Conservation (phyloP, 2,113 vertebrate species). For the Sebastes schlegelii region DNA sequence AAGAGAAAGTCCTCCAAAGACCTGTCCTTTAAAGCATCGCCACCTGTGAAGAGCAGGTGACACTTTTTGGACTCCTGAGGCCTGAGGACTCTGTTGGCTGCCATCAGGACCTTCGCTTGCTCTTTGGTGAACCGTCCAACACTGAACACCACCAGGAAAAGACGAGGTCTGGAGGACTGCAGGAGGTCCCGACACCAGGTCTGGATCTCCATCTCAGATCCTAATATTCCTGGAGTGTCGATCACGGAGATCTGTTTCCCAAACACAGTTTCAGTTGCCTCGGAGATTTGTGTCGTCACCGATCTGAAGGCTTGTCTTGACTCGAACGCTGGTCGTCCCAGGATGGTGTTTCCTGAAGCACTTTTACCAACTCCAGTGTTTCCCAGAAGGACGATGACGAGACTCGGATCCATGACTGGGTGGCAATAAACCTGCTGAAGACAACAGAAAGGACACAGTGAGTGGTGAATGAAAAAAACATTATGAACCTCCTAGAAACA, state of each 20-base stretch:
- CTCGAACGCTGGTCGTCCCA: not conserved
- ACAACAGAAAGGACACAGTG: no score
- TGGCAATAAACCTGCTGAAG: no score
- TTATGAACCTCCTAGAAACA: no score
- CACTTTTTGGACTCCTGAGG: no score
- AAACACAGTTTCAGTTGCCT: not conserved
- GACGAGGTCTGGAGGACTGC: not conserved
- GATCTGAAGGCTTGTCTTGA: not conserved
- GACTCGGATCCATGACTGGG: no score
- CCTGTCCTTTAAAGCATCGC: no score
- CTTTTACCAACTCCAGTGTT: slow-evolving; percentile 6
- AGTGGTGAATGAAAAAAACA: no score
- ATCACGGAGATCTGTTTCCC: not conserved
- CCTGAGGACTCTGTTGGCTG: not conserved
- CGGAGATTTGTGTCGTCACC: not conserved
- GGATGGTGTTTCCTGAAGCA: no score
- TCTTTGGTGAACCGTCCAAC: not conserved
- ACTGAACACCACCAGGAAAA: slow-evolving; percentile 25
- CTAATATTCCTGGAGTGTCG: no score
- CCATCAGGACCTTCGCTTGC: not conserved
- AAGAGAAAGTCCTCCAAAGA: no score
- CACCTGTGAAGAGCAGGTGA: not conserved
- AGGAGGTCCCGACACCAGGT: not conserved
- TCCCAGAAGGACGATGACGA: not conserved
- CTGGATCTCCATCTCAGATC: not conserved